These are phyloP conservation scores for Anoncus sp. DNA, from an alignment of 2,888 invertebrate species.

Conservation along the genomic window DNA sequence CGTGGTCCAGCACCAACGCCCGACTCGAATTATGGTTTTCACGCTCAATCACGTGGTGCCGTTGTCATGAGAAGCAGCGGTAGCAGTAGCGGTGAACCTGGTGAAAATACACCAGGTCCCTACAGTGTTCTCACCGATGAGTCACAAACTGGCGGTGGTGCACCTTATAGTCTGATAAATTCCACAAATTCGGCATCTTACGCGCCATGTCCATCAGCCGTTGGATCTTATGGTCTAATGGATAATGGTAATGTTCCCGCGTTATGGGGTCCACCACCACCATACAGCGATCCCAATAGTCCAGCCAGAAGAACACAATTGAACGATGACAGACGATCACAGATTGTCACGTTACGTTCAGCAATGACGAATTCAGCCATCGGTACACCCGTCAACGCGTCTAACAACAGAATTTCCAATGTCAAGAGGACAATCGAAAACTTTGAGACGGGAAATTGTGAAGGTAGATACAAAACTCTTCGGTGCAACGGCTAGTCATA, in stretches of 20 bases:
- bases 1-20: constrained; percentile 84
- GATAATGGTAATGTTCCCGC: constrained; percentile 77
- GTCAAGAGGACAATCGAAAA: constrained; percentile 82
- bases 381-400: constrained; percentile 75
- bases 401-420: constrained; percentile 75
- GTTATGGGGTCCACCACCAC: constrained; percentile 95
- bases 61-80: constrained; percentile 70
- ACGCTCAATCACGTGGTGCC: constrained; percentile 73
- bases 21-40: constrained; percentile 91
- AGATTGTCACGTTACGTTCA: constrained; percentile 72
- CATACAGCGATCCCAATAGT: constrained; percentile 92
- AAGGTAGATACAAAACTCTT: constrained; percentile 73
- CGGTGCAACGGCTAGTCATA: too few species aligned
- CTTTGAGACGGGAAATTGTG: constrained; percentile 76
- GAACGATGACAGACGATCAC: constrained; percentile 71
- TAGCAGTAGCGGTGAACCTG: constrained; percentile 72
- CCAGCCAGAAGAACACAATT: constrained; percentile 85
- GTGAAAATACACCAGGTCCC: constrained; percentile 70
- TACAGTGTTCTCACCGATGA: constrained; percentile 70
- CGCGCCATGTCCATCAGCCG: constrained; percentile 71
- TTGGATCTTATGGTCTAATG: constrained; percentile 79
- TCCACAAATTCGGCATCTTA: constrained; percentile 76
- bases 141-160: constrained; percentile 81
- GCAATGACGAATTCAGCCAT: constrained; percentile 58
- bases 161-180: constrained; percentile 86